Base-by-base conservation (phyloP, 2,797 vertebrate genomes). In the Gadopsis bispinosus region DNA sequence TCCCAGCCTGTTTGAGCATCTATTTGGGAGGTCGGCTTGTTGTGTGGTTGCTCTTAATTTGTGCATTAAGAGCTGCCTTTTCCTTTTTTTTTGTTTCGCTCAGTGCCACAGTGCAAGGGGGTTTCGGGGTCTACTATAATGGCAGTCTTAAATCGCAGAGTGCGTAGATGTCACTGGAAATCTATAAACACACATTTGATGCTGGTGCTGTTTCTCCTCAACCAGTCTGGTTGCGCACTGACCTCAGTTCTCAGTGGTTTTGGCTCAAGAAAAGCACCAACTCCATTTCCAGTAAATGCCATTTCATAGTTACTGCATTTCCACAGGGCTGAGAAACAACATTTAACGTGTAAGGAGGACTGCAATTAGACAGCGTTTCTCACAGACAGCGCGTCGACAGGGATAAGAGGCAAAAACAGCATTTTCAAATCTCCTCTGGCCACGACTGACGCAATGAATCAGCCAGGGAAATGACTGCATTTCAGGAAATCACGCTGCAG, bases 241-340 rank as follows among this genome's bases (percentile, higher is more conserved):
- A 94, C 93, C 88, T 95, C 91, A 95, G 94, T 88, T 84, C 87
- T 91, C 86, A 31, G 93, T n/a, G 92, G 93, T 93, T 93, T 92
- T 92, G 89, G 90, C 89, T 88, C 51, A 39, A 75, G 64, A 73
- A 84, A 88, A 91, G 87, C 83, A 83, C 80, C 88, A 84, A 91
- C 85, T 91, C 85, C 79, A 77, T 93, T 95, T 95, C 93, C 95
- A 94, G 93, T 94, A 94, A 95, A 93, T 93, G 87, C 88, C 87
- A 90, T 91, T 94, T 94, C 88, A 93, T 93, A 92, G 93, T 87
- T 90, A 79, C 87, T 90, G 85, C 87, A 88, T 88, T 88, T 92
- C 92, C 91, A 91, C 87, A 87, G 82, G 67, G 74, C 93, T 89
- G 89, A 91, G 90, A 86, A 90, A 87, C 83, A 87, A 86, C 81